Conservation (phyloP, 2,888 invertebrate species). For the Criorhina ranunculi region DNA sequence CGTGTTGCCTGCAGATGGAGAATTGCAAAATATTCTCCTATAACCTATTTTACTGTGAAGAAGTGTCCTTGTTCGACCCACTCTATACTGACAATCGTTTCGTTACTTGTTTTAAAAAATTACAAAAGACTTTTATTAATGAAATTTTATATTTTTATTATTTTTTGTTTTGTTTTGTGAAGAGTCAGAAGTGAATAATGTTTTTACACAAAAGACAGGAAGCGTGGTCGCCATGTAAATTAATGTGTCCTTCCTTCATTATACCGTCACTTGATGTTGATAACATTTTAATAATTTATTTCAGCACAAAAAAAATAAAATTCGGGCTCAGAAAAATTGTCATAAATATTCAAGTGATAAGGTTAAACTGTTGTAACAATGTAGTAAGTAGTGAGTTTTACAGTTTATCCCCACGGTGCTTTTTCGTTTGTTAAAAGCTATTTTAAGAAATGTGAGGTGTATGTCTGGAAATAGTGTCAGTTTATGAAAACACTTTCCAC, state of each 20-base stretch:
- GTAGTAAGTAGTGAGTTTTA: conserved; percentile 2
- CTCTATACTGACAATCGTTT: neutral
- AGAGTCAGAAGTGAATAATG: conserved; percentile 1
- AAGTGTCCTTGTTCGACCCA: neutral
- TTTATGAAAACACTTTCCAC: too few species aligned
- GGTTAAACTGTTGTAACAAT: conserved; percentile 23
- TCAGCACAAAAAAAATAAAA: conserved; percentile 19
- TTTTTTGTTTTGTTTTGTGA: neutral
- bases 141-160: conserved; percentile 8
- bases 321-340: neutral
- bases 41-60: neutral
- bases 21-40: neutral
- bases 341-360: conserved; percentile 51
- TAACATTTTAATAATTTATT: conserved; percentile 60
- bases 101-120: conserved; percentile 5
- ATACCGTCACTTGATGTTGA: conserved; percentile 41
- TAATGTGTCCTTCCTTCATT: conserved; percentile 35
- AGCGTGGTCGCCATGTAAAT: conserved; percentile 36
- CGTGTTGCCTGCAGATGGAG: neutral
- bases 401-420: conserved; percentile 12
- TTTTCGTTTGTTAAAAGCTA: conserved; percentile 13
- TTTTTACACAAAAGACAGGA: neutral
- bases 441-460: too few species aligned
- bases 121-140: conserved; percentile 25
- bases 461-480: too few species aligned